phyloP scores from a whole-genome alignment of 2,888 invertebrate genomes.

The Homarus gammarus region DNA sequence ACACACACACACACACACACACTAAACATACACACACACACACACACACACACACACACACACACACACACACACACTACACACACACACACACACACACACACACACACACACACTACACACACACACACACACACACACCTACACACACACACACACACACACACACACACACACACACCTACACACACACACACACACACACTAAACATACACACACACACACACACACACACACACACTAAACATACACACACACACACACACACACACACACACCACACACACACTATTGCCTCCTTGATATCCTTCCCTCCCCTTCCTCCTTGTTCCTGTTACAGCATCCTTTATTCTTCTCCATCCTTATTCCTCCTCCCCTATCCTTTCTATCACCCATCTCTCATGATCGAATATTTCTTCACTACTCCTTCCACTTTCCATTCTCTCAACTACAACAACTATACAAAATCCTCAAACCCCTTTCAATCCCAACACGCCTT shows the following conservation, averaged over 20 bases:
- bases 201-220: too few relatives aligned
- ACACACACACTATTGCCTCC: too few relatives aligned
- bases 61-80: too few relatives aligned
- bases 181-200: neutral
- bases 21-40: conserved; percentile 3
- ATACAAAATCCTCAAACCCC: too few relatives aligned
- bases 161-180: conserved; percentile 1
- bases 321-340: neutral
- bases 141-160: neutral
- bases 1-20: too few relatives aligned
- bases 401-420: neutral
- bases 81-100: neutral
- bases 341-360: too few relatives aligned
- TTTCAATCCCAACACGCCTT: too few relatives aligned
- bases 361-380: neutral
- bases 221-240: too few relatives aligned
- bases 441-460: neutral
- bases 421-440: neutral
- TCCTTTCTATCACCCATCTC: neutral
- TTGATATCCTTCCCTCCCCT: neutral
- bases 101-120: neutral
- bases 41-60: neutral
- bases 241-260: too few relatives aligned
- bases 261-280: too few relatives aligned
- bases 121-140: conserved; percentile 1